Percentiles rank a stretch among this genome's conserved stretches.
phyloP scores from a whole-genome alignment of 2,888 invertebrate species.

The Rhagonycha lutea region DNA sequence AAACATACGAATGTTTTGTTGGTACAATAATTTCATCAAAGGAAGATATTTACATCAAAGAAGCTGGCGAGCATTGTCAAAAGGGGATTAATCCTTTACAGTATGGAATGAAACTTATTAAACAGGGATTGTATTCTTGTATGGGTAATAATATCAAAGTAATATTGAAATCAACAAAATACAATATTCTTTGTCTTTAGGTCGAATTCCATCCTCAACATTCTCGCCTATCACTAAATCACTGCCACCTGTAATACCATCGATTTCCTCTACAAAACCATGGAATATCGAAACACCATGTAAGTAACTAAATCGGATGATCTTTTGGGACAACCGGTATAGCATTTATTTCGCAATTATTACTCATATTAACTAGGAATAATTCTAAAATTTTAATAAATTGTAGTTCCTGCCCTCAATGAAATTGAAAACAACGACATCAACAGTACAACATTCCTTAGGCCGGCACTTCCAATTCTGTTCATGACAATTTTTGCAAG shows the following conservation, averaged over 20 bases:
- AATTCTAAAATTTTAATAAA: background rate
- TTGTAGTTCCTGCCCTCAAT: background rate
- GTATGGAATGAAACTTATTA: slow-evolving; percentile 66
- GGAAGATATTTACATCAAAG: slow-evolving; percentile 65
- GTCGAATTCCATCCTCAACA: slow-evolving; percentile 13
- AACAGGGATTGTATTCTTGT: slow-evolving; percentile 50
- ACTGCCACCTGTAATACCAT: slow-evolving; percentile 22
- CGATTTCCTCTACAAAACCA: slow-evolving; percentile 38
- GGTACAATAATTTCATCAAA: slow-evolving; percentile 63
- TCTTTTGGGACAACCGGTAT: background rate
- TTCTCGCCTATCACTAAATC: slow-evolving; percentile 22
- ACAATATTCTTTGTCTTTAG: slow-evolving; percentile 2
- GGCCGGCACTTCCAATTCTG: background rate
- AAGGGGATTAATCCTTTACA: slow-evolving; percentile 62
- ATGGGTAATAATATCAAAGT: slow-evolving; percentile 26
- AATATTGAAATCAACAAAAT: background rate
- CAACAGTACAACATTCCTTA: background rate
- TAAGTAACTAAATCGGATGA: slow-evolving; percentile 16
- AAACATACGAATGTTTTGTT: slow-evolving; percentile 68
- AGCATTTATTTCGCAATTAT: background rate
- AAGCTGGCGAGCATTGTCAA: slow-evolving; percentile 69
- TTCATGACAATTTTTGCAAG: background rate
- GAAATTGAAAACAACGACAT: background rate
- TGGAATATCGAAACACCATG: slow-evolving; percentile 39
- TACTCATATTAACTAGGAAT: background rate